Evolutionary conservation across 2,888 invertebrate species (phyloP), one percentile per base, ranked within the genome.

Genomic region (Calameuta pallipes): DNA sequence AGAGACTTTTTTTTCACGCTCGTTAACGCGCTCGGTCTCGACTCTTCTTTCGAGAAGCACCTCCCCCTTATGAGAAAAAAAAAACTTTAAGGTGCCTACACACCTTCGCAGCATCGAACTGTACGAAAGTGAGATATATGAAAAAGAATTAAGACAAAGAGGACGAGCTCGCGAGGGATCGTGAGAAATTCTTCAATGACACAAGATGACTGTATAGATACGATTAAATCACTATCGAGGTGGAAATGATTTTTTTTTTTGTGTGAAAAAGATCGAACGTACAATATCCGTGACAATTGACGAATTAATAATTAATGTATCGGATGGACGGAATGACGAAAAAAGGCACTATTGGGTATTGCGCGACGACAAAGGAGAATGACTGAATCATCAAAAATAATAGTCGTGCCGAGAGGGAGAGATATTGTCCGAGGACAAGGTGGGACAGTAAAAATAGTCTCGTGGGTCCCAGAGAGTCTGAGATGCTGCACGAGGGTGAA

Each of bases 371-470:
- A 80, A 80, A 81, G 76, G 74, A 80, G 80, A 71, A 56, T 78
- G 81, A 82, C 78, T 75, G 77, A 80, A 81, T 80, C 82, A 79
- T 83, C 80, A 69, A 70, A 84, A 84, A 84, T 84, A 84, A 84
- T 83, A 78, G 79, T 76, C 79, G 78, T 35, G 82, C 68, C 77
- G 75, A 70, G 36, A 79, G 77, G 75, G 73, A 33, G 73, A 82
- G 80, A 80, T 82, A 56, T 56, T 56, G 15, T 56, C 56, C 56
- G 56, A 56, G 56, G 23, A 56, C 56, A 56, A 56, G 56, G 56
- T 56, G 23, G 56, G 2, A 56, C 56, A 56, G 56, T 56, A 56
- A 56, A 56, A 56, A 56, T 56, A 56, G 56, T 56, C 23, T 56
- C 56, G 56, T 56, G 56, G 15, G 56, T 56, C 56, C 23, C 56